A percentile compares a stretch with the other conserved stretches of the same genome.
Evolutionary conservation across 2,888 invertebrate species (phyloP).

Genomic region (Deilephila elpenor): DNA sequence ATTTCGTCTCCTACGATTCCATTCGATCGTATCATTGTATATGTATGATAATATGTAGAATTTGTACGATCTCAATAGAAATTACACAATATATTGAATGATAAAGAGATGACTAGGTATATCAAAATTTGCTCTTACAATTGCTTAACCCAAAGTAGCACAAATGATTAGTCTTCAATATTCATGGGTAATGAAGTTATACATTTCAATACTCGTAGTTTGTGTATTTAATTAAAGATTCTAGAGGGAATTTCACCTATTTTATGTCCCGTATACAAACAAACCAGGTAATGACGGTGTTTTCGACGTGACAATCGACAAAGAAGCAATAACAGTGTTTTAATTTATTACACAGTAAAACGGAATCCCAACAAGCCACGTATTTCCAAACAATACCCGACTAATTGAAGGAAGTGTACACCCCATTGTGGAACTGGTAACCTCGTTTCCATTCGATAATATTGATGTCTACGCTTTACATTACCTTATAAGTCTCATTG

Average conservation of each 20-base stretch:
- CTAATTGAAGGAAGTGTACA: conserved; percentile 40
- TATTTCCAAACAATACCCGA: conserved; percentile 35
- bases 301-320: not conserved
- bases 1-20: too few relatives aligned
- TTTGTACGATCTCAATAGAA: too few relatives aligned
- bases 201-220: too few relatives aligned
- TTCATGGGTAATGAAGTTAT: too few relatives aligned
- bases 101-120: too few relatives aligned
- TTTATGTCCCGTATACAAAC: not conserved
- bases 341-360: conserved; percentile 17
- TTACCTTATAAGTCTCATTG: conserved; percentile 20
- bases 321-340: conserved; percentile 22
- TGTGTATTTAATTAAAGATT: not conserved
- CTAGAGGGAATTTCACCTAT: not conserved
- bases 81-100: too few relatives aligned
- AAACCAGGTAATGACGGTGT: not conserved
- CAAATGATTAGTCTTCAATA: too few relatives aligned
- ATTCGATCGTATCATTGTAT: too few relatives aligned
- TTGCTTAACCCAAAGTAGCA: too few relatives aligned
- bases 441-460: conserved; percentile 46
- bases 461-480: conserved; percentile 33
- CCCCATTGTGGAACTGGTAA: conserved; percentile 41
- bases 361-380: conserved; percentile 30
- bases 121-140: too few relatives aligned
- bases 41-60: too few relatives aligned